Evolutionary conservation across 1,140 invertebrate species (phyloP), one percentile per base, ranked within the genome.

Genomic region (Eurytemora carolleeae): DNA sequence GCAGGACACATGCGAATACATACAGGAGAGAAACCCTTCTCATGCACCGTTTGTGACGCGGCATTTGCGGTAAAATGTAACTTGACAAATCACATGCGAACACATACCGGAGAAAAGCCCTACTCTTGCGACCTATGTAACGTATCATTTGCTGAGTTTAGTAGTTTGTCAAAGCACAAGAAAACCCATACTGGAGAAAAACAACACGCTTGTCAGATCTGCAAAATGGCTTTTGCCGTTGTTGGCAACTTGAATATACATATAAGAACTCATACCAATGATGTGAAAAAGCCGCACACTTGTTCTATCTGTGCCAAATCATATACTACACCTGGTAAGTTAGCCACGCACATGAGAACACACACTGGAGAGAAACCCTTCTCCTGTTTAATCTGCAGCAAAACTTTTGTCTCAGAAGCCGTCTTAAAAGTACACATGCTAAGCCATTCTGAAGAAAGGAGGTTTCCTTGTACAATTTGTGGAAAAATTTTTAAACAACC

Each of bases 1-100:
- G n/a, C n/a, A n/a, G n/a, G n/a, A n/a, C 96, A 99, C 76, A 99
- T 98, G 94, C 96, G 97, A 71, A 99, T 95, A 0, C 96, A 99
- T 74, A 69, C 68, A 7, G 68, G 68, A 12, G 67, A 68, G 57
- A 61, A 65, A 55, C 68, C 68, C 1, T 70, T 67, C 64, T 58
- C 55, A 24, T 71, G 70, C 61, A 64, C 64, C 25, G 44, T 67
- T 3, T 71, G 70, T 64, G 65, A 63, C 1, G 67, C 65, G 24
- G 7, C 52, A 19, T 62, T 62, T 21, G 25, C n/a, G 15, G 23
- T 56, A 23, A 44, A 44, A n/a, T 12, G 31, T 44, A n/a, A 7
- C 31, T 44, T 44, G 31, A 44, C 7, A 44, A 12, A 7, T 12
- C 31, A 44, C 31, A 7, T 7, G n/a, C 7, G 31, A 44, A 44